phyloP scores from a whole-genome alignment of 2,113 vertebrate species.

The Diglossa brunneiventris region DNA sequence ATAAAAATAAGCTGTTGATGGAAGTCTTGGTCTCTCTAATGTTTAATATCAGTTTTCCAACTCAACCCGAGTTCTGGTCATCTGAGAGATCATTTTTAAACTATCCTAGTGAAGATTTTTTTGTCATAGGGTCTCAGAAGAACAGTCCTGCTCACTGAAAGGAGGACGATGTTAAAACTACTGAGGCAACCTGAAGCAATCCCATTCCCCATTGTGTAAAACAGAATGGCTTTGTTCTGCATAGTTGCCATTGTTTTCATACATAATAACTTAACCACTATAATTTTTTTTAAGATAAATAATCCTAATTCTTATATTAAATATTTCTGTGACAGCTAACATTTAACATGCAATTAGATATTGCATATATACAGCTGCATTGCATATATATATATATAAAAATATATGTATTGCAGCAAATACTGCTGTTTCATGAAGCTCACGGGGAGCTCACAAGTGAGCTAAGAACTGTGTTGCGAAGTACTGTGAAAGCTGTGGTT shows the following conservation, averaged over 20 bases:
- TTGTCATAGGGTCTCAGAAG: background rate
- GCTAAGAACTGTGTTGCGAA: background rate
- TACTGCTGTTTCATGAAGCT: background rate
- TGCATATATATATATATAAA: background rate
- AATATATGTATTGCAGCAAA: background rate
- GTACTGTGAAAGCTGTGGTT: background rate
- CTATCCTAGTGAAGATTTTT: background rate
- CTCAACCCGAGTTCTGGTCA: background rate
- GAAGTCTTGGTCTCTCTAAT: background rate
- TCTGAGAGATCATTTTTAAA: background rate
- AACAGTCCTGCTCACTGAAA: background rate
- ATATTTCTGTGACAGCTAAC: background rate
- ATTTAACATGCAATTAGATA: background rate
- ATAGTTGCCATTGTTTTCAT: background rate
- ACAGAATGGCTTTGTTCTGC: background rate
- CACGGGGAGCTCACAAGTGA: background rate
- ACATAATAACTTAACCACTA: background rate
- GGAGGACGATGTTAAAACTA: background rate
- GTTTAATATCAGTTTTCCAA: background rate
- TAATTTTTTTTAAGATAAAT: background rate
- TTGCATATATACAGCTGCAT: background rate
- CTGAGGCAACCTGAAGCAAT: background rate
- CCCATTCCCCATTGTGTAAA: fast-evolving
- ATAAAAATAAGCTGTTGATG: background rate
- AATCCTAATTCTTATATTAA: background rate